phyloP scores from a whole-genome alignment of 1,140 invertebrate species.

The Dendrolimus kikuchii region DNA sequence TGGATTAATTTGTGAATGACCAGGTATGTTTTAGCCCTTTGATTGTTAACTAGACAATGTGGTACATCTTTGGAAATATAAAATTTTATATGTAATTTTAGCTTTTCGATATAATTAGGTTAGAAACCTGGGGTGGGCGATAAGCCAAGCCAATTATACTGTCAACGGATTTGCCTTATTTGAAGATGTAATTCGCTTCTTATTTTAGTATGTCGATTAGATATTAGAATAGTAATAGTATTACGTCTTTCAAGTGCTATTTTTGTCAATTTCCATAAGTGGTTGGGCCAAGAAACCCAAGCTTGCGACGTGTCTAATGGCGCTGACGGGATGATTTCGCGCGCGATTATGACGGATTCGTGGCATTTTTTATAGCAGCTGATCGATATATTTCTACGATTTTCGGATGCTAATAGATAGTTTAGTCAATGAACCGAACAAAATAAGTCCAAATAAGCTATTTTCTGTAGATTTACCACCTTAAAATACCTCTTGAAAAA shows the following conservation, averaged over 20 bases:
- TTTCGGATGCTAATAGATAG: conserved; percentile 26
- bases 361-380: conserved; percentile 66
- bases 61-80: conserved; percentile 13
- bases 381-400: conserved; percentile 38
- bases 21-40: conserved; percentile 46
- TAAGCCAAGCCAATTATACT: conserved; percentile 55
- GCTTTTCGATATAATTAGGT: conserved; percentile 52
- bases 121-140: conserved; percentile 56
- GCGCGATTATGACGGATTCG: conserved; percentile 71
- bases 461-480: conserved; percentile 17
- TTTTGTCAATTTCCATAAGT: conserved; percentile 68
- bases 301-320: conserved; percentile 72
- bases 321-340: conserved; percentile 69
- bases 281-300: conserved; percentile 60
- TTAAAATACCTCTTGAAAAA: conserved; percentile 44
- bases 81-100: conserved; percentile 17
- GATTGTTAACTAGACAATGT: conserved; percentile 26
- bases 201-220: conserved; percentile 24
- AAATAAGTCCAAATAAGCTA: conserved; percentile 24
- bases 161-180: conserved; percentile 34
- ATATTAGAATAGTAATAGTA: conserved; percentile 25
- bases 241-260: conserved; percentile 43
- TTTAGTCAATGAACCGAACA: conserved; percentile 30
- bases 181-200: conserved; percentile 21
- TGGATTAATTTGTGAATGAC: conserved; percentile 62